A percentile compares a stretch with the other conserved stretches of the same genome.
phyloP scores from a whole-genome alignment of 2,888 invertebrate species.

The Leucophenga maculata region DNA sequence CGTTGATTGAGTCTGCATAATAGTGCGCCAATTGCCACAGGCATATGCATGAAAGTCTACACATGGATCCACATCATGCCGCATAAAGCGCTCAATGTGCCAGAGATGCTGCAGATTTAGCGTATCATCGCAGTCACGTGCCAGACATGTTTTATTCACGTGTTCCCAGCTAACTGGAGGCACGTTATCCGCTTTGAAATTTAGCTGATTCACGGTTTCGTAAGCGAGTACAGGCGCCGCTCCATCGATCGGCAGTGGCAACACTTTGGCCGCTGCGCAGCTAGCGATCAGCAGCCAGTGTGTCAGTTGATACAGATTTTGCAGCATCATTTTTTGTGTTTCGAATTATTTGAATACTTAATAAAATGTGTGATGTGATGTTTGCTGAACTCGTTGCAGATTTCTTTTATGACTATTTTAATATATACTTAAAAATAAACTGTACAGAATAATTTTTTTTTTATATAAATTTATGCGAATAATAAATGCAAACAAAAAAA shows the following conservation, averaged over 20 bases:
- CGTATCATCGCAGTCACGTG: constrained; percentile 44
- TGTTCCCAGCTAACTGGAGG: constrained; percentile 33
- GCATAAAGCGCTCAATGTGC: constrained; percentile 49
- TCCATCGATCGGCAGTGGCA: constrained; percentile 30
- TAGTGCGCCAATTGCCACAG: constrained; percentile 57
- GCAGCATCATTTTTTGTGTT: constrained; percentile 31
- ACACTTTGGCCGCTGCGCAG: constrained; percentile 21
- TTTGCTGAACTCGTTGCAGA: too few species aligned
- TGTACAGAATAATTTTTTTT: too few species aligned
- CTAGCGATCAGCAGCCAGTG: constrained; percentile 33
- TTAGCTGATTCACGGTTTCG: background rate
- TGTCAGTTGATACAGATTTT: constrained; percentile 39
- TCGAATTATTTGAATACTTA: too few species aligned
- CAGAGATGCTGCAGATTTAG: constrained; percentile 53
- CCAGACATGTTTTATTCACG: constrained; percentile 51
- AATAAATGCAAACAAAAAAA: too few species aligned
- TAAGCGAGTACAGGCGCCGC: background rate
- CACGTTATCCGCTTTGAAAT: background rate
- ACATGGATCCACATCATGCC: constrained; percentile 52
- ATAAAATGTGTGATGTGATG: background rate
- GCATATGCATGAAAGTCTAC: constrained; percentile 59
- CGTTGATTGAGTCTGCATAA: constrained; percentile 27
- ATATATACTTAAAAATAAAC: too few species aligned
- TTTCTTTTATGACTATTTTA: too few species aligned
- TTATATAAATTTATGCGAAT: too few species aligned